A percentile compares a stretch with the other conserved stretches of the same genome.
Conservation (phyloP, 30 jellyfish, hydroid and myxozoan genomes). For the Turritopsis dohrnii region DNA sequence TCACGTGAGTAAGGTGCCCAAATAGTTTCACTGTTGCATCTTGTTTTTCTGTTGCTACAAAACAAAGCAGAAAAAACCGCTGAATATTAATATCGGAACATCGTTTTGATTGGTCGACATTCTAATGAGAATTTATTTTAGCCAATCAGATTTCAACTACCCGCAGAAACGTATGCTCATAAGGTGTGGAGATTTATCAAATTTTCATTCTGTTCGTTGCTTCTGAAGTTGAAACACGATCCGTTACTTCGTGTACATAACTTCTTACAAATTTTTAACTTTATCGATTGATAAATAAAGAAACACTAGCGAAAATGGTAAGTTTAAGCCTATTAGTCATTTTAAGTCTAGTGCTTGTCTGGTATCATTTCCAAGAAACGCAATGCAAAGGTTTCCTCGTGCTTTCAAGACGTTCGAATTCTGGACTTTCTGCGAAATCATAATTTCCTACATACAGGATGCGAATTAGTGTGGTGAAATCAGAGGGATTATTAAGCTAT, state of each 20-base stretch:
- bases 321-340: no score
- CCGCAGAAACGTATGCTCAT: neutral
- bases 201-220: neutral
- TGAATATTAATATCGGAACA: neutral
- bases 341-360: neutral
- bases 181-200: neutral
- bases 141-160: neutral
- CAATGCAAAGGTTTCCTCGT: neutral
- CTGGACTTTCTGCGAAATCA: neutral
- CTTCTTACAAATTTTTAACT: neutral
- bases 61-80: neutral
- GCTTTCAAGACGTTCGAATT: neutral
- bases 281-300: neutral
- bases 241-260: conserved; percentile 17
- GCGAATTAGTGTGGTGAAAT: no score
- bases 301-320: neutral
- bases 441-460: no score
- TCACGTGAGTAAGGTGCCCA: neutral
- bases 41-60: neutral
- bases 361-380: neutral
- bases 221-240: conserved; percentile 5
- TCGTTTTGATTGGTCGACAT: neutral
- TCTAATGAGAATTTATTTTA: neutral
- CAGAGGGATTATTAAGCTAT: no score
- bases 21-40: neutral